Conservation (phyloP, 2,113 vertebrate genomes). For the Scalopus aquaticus region DNA sequence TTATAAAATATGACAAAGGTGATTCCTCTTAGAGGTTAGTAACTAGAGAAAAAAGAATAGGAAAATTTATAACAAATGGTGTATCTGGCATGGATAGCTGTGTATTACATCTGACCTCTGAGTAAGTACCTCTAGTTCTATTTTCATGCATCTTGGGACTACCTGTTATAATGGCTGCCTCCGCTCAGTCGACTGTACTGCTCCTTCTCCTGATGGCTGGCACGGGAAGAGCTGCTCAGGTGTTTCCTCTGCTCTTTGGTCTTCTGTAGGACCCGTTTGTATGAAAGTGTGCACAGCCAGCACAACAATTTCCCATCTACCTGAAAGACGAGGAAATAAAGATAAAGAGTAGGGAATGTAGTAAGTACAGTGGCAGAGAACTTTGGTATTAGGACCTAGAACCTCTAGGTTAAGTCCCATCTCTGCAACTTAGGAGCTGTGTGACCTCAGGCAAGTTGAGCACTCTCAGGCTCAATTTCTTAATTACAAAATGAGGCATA, state of each 20-base stretch:
- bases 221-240: conserved; percentile 85
- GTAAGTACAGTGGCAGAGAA: not conserved
- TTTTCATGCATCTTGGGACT: not conserved
- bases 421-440: not conserved
- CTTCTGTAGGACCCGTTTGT: conserved; percentile 88
- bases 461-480: not conserved
- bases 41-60: not conserved
- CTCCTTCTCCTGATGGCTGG: conserved; percentile 85
- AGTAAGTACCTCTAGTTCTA: not conserved
- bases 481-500: not conserved
- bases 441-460: not conserved
- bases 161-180: conserved; percentile 87
- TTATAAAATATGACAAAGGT: conserved; percentile 4
- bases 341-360: not conserved
- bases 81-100: not conserved
- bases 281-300: conserved; percentile 88
- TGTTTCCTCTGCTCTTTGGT: conserved; percentile 89
- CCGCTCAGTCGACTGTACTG: conserved; percentile 84
- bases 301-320: conserved; percentile 89
- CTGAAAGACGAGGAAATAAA: conserved; percentile 67
- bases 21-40: not conserved
- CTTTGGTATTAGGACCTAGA: not conserved
- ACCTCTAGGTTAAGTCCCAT: not conserved
- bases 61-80: not conserved
- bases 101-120: not conserved